These are phyloP conservation scores for Phymorhynchus buccinoides DNA, from an alignment of 1,140 invertebrate species.

Conservation along the genomic window DNA sequence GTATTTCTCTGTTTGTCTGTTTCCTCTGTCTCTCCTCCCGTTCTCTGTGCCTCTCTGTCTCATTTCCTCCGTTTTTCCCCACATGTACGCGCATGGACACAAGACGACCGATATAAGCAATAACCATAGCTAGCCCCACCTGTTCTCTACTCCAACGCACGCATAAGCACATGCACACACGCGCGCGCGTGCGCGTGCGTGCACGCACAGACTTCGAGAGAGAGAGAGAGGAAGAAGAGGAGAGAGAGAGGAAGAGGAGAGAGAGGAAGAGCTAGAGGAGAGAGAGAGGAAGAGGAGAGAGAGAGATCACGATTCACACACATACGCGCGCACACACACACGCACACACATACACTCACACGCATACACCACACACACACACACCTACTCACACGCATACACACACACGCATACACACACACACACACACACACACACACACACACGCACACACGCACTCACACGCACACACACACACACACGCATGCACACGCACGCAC, in stretches of 20 bases:
- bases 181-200: not conserved
- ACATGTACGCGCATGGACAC: no score
- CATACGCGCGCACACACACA: not conserved
- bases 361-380: conserved; percentile 2
- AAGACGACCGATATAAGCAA: no score
- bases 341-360: not conserved
- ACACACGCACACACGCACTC: not conserved
- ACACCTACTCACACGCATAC: not conserved
- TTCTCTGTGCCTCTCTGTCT: no score
- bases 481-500: not conserved
- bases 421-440: not conserved
- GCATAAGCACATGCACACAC: not conserved
- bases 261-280: no score
- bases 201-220: not conserved
- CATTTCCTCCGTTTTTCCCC: no score
- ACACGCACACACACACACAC: not conserved
- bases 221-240: no score
- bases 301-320: no score
- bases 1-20: no score
- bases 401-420: not conserved
- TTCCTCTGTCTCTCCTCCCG: no score
- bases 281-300: no score
- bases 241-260: no score
- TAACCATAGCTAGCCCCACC: no score
- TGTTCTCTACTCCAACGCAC: not conserved